Conservation (phyloP, 2,113 vertebrate species). For the Gasterosteus nipponicus region DNA sequence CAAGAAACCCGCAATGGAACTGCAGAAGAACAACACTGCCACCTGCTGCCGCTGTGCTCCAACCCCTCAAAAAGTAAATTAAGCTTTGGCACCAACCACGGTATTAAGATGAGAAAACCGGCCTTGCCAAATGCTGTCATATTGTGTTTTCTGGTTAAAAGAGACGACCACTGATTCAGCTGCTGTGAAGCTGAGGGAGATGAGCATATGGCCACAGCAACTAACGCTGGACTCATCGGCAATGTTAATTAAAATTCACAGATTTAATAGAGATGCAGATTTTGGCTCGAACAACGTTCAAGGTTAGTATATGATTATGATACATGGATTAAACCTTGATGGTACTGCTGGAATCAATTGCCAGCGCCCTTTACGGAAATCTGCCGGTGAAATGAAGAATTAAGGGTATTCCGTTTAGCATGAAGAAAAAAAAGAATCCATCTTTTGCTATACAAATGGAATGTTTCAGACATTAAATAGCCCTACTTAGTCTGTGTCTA, state of each 20-base stretch:
- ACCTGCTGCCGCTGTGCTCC: slow-evolving; percentile 68
- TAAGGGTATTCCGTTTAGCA: slow-evolving; percentile 17
- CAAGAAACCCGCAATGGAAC: slow-evolving; percentile 4
- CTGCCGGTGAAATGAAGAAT: slow-evolving; percentile 51
- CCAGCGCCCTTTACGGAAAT: slow-evolving; percentile 55
- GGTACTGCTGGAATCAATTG: slow-evolving; percentile 36
- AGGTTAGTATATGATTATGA: slow-evolving; percentile 69
- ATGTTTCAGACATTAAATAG: background rate
- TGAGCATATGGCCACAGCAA: slow-evolving; percentile 69
- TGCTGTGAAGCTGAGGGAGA: slow-evolving; percentile 64
- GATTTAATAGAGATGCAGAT: slow-evolving; percentile 69
- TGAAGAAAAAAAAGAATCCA: slow-evolving; percentile 14
- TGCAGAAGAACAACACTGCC: slow-evolving; percentile 81
- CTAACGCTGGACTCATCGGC: slow-evolving; percentile 51
- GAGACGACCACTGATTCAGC: slow-evolving; percentile 71
- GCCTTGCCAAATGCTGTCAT: slow-evolving; percentile 73
- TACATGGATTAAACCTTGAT: slow-evolving; percentile 52
- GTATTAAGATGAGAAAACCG: slow-evolving; percentile 54
- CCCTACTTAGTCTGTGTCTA: slow-evolving; percentile 22
- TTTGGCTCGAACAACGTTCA: slow-evolving; percentile 64
- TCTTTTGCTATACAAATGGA: slow-evolving; percentile 10
- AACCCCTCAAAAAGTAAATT: slow-evolving; percentile 16
- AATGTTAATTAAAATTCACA: slow-evolving; percentile 71
- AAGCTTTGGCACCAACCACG: slow-evolving; percentile 48
- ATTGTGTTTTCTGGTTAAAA: slow-evolving; percentile 77